Evolutionary conservation across 1,140 invertebrate genomes (phyloP).

Genomic region (Microplitis mediator): DNA sequence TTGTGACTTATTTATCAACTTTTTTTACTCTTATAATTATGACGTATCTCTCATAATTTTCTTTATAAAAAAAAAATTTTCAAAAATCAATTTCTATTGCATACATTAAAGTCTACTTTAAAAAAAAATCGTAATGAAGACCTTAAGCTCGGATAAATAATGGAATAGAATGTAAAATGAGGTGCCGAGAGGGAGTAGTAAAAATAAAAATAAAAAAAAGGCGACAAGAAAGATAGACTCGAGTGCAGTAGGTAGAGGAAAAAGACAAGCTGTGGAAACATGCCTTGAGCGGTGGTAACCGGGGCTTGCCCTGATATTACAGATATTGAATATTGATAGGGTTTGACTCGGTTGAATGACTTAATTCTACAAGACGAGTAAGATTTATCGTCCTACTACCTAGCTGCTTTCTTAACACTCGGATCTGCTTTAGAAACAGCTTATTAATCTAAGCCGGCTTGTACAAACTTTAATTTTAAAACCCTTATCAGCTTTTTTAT

Average conservation of each 20-base stretch:
- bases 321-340: constrained; percentile 40
- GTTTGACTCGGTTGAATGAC: constrained; percentile 19
- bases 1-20: too few relatives aligned
- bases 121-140: constrained; percentile 21
- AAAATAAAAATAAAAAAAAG: neutral
- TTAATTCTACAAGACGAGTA: constrained; percentile 28
- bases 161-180: constrained; percentile 26
- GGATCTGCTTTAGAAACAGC: constrained; percentile 8
- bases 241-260: neutral
- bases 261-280: constrained; percentile 5
- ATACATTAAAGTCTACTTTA: too few relatives aligned
- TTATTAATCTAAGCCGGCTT: constrained; percentile 10
- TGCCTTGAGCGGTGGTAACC: neutral
- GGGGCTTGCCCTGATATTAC: constrained; percentile 27
- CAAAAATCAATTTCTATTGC: too few relatives aligned
- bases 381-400: constrained; percentile 27
- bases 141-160: constrained; percentile 28
- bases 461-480: neutral
- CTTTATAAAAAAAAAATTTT: too few relatives aligned
- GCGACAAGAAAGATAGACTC: too few relatives aligned
- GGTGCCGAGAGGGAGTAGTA: constrained; percentile 13
- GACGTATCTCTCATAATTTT: too few relatives aligned
- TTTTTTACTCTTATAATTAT: too few relatives aligned
- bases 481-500: neutral
- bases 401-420: neutral